phyloP scores from a whole-genome alignment of 2,888 invertebrate genomes.

The Lagria hirta region DNA sequence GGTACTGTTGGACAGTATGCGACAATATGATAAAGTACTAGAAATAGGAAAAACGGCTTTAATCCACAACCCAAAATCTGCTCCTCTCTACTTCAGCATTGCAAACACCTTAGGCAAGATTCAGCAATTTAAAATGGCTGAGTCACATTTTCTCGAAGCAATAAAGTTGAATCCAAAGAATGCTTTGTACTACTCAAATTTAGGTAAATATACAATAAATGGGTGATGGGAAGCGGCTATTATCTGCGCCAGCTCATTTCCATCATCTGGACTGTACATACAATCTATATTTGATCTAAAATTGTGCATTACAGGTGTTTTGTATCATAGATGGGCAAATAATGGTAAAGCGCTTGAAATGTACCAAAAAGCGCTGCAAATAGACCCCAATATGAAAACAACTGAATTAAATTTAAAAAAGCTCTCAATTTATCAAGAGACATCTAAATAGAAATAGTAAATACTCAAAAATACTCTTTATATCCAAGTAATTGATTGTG shows the following conservation, averaged over 20 bases:
- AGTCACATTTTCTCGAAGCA: slow-evolving; percentile 76
- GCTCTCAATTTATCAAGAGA: too few relatives aligned
- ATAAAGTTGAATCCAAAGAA: slow-evolving; percentile 66
- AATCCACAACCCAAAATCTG: slow-evolving; percentile 68
- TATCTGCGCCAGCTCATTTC: too few relatives aligned
- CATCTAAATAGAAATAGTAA: too few relatives aligned
- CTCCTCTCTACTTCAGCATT: slow-evolving; percentile 80
- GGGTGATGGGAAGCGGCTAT: too few relatives aligned
- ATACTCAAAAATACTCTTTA: slow-evolving; percentile 26
- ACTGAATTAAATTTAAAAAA: slow-evolving; percentile 70
- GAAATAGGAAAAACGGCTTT: slow-evolving; percentile 71
- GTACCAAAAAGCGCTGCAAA: slow-evolving; percentile 73
- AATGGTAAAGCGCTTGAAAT: slow-evolving; percentile 69
- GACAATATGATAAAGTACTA: slow-evolving; percentile 64
- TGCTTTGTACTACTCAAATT: slow-evolving; percentile 84
- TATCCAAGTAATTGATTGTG: slow-evolving; percentile 33
- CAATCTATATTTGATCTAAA: too few relatives aligned
- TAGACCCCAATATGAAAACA: slow-evolving; percentile 70
- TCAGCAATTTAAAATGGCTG: slow-evolving; percentile 75
- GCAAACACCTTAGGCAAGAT: slow-evolving; percentile 88
- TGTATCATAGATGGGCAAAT: slow-evolving; percentile 92
- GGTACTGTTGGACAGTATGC: slow-evolving; percentile 74
- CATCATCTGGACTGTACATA: too few relatives aligned
- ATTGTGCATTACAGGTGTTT: slow-evolving; percentile 68
- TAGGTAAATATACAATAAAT: slow-evolving; percentile 71